phyloP scores from a whole-genome alignment of 2,888 invertebrate species.

The Zaprionus obscuricornis region DNA sequence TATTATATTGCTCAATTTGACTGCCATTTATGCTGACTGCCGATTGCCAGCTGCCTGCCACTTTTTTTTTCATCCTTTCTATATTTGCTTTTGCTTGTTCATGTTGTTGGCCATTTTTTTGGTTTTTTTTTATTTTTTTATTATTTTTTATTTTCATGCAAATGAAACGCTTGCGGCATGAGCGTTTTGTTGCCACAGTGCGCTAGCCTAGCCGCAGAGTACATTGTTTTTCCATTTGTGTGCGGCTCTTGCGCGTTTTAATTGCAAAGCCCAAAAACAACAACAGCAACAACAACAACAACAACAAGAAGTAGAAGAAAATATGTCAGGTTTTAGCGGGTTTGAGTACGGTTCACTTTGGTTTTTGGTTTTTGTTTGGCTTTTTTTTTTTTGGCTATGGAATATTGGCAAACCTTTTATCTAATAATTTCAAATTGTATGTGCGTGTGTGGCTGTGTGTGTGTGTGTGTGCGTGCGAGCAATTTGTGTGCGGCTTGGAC shows the following conservation, averaged over 20 bases:
- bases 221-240: conserved; percentile 73
- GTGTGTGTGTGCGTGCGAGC: conserved; percentile 14
- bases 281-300: conserved; percentile 14
- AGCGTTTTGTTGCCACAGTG: too few species aligned
- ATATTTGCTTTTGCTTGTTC: too few species aligned
- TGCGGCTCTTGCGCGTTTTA: conserved; percentile 53
- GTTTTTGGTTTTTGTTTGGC: conserved; percentile 19
- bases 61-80: too few species aligned
- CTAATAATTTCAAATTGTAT: conserved; percentile 35
- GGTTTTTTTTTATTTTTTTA: too few species aligned
- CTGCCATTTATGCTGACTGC: too few species aligned
- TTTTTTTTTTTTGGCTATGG: conserved; percentile 7
- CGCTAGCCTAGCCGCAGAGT: too few species aligned
- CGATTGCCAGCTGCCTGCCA: too few species aligned
- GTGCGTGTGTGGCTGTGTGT: conserved; percentile 27
- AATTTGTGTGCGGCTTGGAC: conserved; percentile 37
- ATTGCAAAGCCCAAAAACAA: conserved; percentile 45
- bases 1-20: too few species aligned
- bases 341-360: neutral
- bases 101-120: too few species aligned
- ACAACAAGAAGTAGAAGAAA: conserved; percentile 14
- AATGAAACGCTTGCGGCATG: too few species aligned
- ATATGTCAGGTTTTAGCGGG: neutral
- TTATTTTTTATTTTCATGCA: too few species aligned
- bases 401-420: conserved; percentile 24